Evolutionary conservation across 2,888 invertebrate species (phyloP).

Genomic region (Agonum fuliginosum): DNA sequence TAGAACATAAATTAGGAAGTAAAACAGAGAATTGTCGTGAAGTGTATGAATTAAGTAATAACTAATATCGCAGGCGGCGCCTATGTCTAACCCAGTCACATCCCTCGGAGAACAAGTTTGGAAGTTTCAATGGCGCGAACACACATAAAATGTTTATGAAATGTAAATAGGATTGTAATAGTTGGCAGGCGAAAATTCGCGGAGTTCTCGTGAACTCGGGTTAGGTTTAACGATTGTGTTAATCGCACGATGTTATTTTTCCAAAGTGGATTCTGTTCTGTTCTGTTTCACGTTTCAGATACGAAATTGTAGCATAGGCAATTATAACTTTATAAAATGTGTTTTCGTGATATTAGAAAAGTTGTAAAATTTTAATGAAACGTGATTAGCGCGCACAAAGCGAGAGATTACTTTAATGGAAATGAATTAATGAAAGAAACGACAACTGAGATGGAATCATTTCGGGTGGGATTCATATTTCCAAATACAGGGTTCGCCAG

Average conservation of each 20-base stretch:
- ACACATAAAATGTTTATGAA: constrained; percentile 6
- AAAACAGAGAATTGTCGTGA: not conserved
- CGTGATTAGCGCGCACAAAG: constrained; percentile 27
- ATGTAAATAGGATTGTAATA: constrained; percentile 18
- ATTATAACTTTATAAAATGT: constrained; percentile 51
- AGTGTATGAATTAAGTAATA: not conserved
- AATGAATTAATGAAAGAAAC: constrained; percentile 16
- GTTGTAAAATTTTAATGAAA: constrained; percentile 45
- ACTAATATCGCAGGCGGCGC: not conserved
- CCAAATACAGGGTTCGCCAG: not conserved
- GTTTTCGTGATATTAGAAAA: constrained; percentile 46
- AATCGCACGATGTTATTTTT: constrained; percentile 12
- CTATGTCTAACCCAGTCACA: not conserved
- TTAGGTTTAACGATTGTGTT: not conserved
- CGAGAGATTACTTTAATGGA: constrained; percentile 31
- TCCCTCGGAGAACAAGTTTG: not conserved
- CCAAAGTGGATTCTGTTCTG: constrained; percentile 1
- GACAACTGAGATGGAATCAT: constrained; percentile 12
- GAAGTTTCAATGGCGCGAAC: not conserved
- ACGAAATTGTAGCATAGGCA: constrained; percentile 17
- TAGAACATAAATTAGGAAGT: not conserved
- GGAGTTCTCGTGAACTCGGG: not conserved
- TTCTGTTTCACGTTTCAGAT: not conserved
- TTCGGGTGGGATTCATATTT: constrained; percentile 8
- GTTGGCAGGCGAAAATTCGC: not conserved